These are phyloP conservation scores for Vicugna pacos DNA, from an alignment of 2,113 vertebrate genomes.

Conservation along the genomic window DNA sequence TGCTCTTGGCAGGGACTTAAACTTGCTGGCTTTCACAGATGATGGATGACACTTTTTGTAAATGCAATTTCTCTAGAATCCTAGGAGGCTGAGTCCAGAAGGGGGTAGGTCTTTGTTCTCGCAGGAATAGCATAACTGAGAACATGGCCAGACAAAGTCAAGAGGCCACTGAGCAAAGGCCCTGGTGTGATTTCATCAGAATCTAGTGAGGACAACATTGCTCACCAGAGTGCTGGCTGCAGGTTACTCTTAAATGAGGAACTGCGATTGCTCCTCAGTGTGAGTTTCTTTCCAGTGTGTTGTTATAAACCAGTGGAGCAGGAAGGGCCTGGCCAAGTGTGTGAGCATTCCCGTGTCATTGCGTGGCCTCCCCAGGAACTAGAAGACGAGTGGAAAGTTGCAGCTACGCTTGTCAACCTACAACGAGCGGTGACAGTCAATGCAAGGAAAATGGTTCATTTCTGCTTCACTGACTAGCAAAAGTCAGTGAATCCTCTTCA, in stretches of 20 bases:
- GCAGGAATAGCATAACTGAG: neutral
- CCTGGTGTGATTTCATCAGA: neutral
- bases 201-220: neutral
- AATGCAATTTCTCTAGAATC: neutral
- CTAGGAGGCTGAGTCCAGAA: neutral
- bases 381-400: neutral
- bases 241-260: neutral
- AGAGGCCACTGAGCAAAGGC: neutral
- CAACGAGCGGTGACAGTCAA: slow-evolving; percentile 67
- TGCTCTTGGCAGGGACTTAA: slow-evolving; percentile 47
- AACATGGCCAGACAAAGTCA: neutral
- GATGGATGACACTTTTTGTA: slow-evolving; percentile 65
- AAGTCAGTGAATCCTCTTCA: slow-evolving; percentile 74
- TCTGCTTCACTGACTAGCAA: slow-evolving; percentile 78
- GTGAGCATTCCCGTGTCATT: neutral
- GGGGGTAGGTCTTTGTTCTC: slow-evolving; percentile 3
- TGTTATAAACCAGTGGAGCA: neutral
- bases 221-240: neutral
- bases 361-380: neutral
- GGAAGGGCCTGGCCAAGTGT: neutral
- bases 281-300: neutral
- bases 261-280: neutral
- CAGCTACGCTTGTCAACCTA: slow-evolving; percentile 40
- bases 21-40: slow-evolving; percentile 34
- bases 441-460: slow-evolving; percentile 71